A percentile compares a stretch with the other conserved stretches of the same genome.
These are phyloP conservation scores for Sciurus vulgaris DNA, from an alignment of 2,797 vertebrate species.

Conservation along the genomic window DNA sequence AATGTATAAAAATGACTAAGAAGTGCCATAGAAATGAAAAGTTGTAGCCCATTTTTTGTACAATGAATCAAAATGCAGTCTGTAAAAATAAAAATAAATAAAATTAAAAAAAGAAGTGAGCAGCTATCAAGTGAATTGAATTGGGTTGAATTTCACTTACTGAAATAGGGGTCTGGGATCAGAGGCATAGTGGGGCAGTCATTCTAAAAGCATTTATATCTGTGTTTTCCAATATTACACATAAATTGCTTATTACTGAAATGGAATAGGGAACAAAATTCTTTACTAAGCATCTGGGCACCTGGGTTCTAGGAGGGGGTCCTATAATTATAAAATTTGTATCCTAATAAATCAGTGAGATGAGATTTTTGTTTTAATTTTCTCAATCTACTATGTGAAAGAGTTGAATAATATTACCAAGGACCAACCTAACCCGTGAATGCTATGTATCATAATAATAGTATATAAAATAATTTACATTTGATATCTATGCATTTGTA, in stretches of 20 bases:
- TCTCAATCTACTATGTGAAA: neutral
- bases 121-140: neutral
- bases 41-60: too few species aligned
- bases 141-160: constrained; percentile 52
- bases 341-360: neutral
- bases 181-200: constrained; percentile 33
- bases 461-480: neutral
- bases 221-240: neutral
- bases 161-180: constrained; percentile 67
- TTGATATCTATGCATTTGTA: neutral
- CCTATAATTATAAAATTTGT: neutral
- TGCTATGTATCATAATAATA: neutral
- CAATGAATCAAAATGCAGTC: too few species aligned
- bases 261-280: neutral
- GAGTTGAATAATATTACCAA: neutral
- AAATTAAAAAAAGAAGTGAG: neutral
- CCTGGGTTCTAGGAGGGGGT: neutral
- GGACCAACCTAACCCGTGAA: neutral
- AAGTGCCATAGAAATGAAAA: neutral
- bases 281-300: neutral
- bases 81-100: too few species aligned
- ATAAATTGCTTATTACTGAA: neutral
- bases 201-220: neutral
- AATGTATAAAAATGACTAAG: neutral
- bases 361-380: neutral